Conservation (phyloP, 1,140 invertebrate species). For the Diabrotica virgifera region DNA sequence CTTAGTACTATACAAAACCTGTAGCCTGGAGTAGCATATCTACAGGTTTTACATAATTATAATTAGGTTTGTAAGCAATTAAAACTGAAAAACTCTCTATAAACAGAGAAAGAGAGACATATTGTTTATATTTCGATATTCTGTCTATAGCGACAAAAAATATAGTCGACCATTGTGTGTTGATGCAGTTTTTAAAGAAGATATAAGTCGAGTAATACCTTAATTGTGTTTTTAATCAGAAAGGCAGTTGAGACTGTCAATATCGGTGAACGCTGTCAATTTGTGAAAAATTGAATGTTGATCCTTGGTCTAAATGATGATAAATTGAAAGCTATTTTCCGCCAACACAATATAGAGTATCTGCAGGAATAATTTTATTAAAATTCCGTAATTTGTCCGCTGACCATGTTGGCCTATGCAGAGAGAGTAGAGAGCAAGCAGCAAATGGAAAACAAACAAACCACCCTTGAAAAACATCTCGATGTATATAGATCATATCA, state of each 20-base stretch:
- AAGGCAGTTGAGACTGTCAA: background rate
- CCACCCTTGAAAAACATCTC: conserved; percentile 30
- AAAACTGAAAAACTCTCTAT: no score
- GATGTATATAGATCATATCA: conserved; percentile 29
- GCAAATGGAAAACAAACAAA: conserved; percentile 32
- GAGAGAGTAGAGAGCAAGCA: conserved; percentile 11
- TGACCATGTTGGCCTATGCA: conserved; percentile 21
- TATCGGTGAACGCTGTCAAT: background rate
- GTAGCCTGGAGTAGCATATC: no score
- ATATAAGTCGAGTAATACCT: no score
- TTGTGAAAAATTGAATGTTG: conserved; percentile 9
- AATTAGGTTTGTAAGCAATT: no score
- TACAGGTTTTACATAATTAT: no score
- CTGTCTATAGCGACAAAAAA: no score
- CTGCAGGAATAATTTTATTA: conserved; percentile 23
- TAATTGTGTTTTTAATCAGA: no score
- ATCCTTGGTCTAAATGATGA: conserved; percentile 8
- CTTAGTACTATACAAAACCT: no score
- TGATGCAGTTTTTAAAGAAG: no score
- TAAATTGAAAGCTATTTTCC: conserved; percentile 2
- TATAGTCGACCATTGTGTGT: no score
- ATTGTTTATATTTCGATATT: no score
- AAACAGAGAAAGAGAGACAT: no score
- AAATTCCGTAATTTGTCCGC: conserved; percentile 28
- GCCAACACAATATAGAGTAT: conserved; percentile 10